These are phyloP conservation scores for Oreochromis grahami DNA, from an alignment of 2,797 vertebrate species.

Conservation along the genomic window DNA sequence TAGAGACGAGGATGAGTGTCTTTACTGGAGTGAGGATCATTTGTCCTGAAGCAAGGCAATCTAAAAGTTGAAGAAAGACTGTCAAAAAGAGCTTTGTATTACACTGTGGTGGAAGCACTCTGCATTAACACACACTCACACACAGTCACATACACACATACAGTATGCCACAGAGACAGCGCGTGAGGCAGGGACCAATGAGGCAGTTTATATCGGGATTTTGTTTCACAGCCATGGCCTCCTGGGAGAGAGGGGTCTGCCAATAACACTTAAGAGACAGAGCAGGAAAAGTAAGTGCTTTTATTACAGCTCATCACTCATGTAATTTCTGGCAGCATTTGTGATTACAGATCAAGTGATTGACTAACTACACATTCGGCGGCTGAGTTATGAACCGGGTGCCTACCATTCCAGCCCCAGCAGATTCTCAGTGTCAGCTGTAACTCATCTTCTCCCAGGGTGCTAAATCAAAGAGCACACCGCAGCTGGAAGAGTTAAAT, in stretches of 20 bases:
- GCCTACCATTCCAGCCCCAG: conserved; percentile 68
- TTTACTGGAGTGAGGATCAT: conserved; percentile 58
- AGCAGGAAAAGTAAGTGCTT: conserved; percentile 83
- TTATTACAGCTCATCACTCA: conserved; percentile 93
- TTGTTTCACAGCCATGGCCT: conserved; percentile 78
- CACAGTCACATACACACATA: conserved; percentile 18
- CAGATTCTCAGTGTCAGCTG: conserved; percentile 74
- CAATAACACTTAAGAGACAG: conserved; percentile 85
- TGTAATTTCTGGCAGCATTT: conserved; percentile 94
- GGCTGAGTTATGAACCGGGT: conserved; percentile 88
- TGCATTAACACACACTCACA: conserved; percentile 36
- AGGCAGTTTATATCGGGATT: conserved; percentile 79
- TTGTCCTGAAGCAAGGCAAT: conserved; percentile 61
- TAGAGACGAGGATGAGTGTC: conserved; percentile 40
- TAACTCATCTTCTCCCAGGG: conserved; percentile 73
- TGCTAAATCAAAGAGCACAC: conserved; percentile 74
- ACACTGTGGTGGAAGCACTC: conserved; percentile 29
- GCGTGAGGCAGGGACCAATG: conserved; percentile 74
- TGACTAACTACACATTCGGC: conserved; percentile 95
- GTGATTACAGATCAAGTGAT: conserved; percentile 98
- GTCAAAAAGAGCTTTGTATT: conserved; percentile 67
- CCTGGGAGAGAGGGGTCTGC: conserved; percentile 79
- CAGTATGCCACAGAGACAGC: conserved; percentile 49
- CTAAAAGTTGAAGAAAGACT: conserved; percentile 49
- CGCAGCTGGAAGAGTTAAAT: conserved; percentile 77